Conservation (phyloP, 2,797 vertebrate species). For the Agapornis canus region DNA sequence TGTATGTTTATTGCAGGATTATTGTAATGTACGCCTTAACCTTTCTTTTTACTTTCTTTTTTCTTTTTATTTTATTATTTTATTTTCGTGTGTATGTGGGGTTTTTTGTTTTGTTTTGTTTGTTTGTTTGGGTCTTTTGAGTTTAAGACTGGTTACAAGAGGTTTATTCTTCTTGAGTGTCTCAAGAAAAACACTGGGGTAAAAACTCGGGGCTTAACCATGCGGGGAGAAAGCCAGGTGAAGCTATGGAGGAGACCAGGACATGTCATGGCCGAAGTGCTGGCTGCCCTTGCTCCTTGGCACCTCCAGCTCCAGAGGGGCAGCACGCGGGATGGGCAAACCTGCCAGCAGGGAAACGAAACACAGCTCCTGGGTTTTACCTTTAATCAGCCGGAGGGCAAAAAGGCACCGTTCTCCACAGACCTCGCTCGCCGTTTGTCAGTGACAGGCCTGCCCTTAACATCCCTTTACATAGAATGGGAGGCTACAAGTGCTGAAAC, state of each 20-base stretch:
- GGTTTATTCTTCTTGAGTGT: not conserved
- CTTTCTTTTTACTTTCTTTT: not conserved
- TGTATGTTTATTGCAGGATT: fast-evolving
- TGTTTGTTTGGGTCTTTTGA: not conserved
- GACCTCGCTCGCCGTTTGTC: fast-evolving
- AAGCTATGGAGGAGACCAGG: too few relatives aligned
- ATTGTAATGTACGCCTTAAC: not conserved
- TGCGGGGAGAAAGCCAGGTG: fast-evolving
- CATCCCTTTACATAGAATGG: not conserved
- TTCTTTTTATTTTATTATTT: not conserved
- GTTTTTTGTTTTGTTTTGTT: too few relatives aligned
- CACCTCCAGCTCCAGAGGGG: not conserved
- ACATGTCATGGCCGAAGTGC: fast-evolving
- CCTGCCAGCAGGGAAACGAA: too few relatives aligned
- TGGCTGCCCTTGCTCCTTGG: not conserved
- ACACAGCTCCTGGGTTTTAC: fast-evolving
- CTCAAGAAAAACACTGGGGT: not conserved
- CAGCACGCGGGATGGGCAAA: not conserved
- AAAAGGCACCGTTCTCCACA: fast-evolving
- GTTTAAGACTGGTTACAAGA: not conserved
- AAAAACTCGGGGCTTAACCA: not conserved
- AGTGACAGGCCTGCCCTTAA: not conserved
- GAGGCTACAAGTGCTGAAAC: not conserved
- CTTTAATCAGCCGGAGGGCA: not conserved
- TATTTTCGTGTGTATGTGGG: not conserved